Conservation (phyloP, 2,113 vertebrate species). For the Hypomesus transpacificus region DNA sequence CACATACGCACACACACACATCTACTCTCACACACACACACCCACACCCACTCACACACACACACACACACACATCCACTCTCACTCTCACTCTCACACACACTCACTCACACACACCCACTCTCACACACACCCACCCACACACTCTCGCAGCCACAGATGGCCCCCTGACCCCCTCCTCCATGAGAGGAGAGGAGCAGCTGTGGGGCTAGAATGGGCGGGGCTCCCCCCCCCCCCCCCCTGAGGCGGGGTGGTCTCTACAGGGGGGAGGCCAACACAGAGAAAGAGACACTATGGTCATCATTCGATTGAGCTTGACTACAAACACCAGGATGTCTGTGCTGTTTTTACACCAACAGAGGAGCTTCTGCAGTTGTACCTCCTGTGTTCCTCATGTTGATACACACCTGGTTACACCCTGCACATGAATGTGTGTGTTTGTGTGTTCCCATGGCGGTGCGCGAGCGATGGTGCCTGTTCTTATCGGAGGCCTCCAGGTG, state of each 20-base stretch:
- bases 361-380: no score
- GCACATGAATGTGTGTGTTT: not conserved
- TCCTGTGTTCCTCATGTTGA: no score
- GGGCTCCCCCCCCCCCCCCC: slow-evolving; percentile 5
- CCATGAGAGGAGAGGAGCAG: slow-evolving; percentile 42
- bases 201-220: slow-evolving; percentile 40
- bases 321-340: no score
- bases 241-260: slow-evolving; percentile 1
- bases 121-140: slow-evolving; percentile 7
- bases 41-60: not conserved
- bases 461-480: slow-evolving; percentile 6
- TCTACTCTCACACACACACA: not conserved
- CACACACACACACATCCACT: not conserved
- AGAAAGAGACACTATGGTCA: not conserved
- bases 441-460: slow-evolving; percentile 8
- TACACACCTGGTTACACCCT: not conserved
- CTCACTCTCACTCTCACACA: not conserved
- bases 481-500: no score
- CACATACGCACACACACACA: not conserved
- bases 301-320: no score
- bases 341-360: no score
- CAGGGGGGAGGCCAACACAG: not conserved
- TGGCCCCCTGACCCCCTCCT: slow-evolving; percentile 25
- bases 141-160: slow-evolving; percentile 37
- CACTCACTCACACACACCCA: slow-evolving; percentile 2